phyloP scores from a whole-genome alignment of 2,888 invertebrate species.

The Brenthis daphne region DNA sequence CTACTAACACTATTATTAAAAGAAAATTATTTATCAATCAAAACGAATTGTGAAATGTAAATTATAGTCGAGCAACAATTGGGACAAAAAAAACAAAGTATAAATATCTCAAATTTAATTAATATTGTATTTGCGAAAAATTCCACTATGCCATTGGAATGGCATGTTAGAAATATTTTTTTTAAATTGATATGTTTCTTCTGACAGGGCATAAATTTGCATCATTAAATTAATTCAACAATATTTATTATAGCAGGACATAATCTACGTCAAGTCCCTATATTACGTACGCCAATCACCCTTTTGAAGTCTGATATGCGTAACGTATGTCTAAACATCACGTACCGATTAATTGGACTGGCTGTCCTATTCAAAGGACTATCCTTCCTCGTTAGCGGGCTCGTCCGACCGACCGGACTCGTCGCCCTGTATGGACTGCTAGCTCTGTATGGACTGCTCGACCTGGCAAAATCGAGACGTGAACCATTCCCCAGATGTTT shows the following conservation, averaged over 20 bases:
- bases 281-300: slow-evolving; percentile 23
- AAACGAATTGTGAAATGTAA: too few relatives aligned
- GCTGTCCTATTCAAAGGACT: slow-evolving; percentile 78
- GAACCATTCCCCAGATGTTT: slow-evolving; percentile 80
- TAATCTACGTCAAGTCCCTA: background rate
- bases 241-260: slow-evolving; percentile 1
- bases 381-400: slow-evolving; percentile 79
- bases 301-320: slow-evolving; percentile 30
- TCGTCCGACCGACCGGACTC: slow-evolving; percentile 78
- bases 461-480: slow-evolving; percentile 74
- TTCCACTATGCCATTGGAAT: too few relatives aligned
- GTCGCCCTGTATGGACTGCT: slow-evolving; percentile 67
- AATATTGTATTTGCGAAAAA: background rate
- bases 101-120: background rate
- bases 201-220: background rate
- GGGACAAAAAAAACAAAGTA: too few relatives aligned
- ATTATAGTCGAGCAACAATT: too few relatives aligned
- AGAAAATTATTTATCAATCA: background rate
- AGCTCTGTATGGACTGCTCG: slow-evolving; percentile 68
- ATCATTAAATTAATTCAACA: slow-evolving; percentile 1
- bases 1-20: slow-evolving; percentile 62
- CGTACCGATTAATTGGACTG: slow-evolving; percentile 80
- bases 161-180: background rate
- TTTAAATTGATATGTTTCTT: background rate
- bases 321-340: slow-evolving; percentile 32